A percentile compares a stretch with the other conserved stretches of the same genome.
phyloP scores from a whole-genome alignment of 2,797 vertebrate genomes.

The Micropoecilia bifurca region DNA sequence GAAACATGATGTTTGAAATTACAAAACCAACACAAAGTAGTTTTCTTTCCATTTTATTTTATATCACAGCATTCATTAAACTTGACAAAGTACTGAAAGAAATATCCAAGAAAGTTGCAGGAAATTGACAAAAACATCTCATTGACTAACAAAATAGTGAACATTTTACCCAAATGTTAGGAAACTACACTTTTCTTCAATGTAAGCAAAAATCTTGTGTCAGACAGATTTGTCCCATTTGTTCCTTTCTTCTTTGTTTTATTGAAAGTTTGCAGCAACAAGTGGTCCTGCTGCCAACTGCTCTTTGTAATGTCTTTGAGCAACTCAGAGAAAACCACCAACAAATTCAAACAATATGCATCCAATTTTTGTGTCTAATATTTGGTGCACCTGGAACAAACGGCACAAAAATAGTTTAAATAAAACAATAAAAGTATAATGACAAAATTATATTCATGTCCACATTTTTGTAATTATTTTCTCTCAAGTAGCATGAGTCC shows the following conservation, averaged over 20 bases:
- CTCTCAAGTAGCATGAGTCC: neutral
- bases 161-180: neutral
- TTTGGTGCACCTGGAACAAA: neutral
- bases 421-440: neutral
- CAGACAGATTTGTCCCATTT: neutral
- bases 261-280: neutral
- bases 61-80: neutral
- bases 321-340: neutral
- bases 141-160: neutral
- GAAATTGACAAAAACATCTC: neutral
- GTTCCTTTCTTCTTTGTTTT: neutral
- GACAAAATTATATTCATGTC: neutral
- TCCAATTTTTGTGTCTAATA: neutral
- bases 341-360: neutral
- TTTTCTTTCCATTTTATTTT: neutral
- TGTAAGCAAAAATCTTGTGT: neutral
- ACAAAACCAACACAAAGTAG: neutral
- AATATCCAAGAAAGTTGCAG: neutral
- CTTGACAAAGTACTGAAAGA: neutral
- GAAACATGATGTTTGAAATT: neutral
- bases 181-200: neutral
- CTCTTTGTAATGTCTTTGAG: neutral
- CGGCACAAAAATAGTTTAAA: neutral
- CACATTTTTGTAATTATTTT: neutral
- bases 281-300: neutral